Base-by-base conservation (phyloP, 2,113 vertebrate genomes). In the Piaya cayana region DNA sequence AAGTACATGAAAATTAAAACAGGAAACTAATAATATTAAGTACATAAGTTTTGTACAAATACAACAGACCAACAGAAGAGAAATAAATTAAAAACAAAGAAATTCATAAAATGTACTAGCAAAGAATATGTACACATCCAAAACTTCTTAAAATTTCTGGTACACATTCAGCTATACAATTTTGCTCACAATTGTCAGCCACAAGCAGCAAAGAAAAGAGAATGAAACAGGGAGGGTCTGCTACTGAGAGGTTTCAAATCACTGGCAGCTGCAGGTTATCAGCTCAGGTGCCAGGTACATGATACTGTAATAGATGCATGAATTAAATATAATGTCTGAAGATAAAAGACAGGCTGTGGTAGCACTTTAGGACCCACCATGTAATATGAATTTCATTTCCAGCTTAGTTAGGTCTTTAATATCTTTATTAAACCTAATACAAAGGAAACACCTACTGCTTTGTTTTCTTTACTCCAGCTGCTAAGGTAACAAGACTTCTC, bases 21-120 rank as follows among this genome's bases (percentile, higher is more conserved):
- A 95, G 86, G 93, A 95, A 67, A 64, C 32, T 74, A 95, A 89
- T 70, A 89, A 32, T 36, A 80, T 74, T 77, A 97, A 95, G 78
- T 80, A 90, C 45, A 85, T 79, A 96, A 96, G 50, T 84, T 94
- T 82, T 88, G 93, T 79, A 96, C 52, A 96, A 95, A 95, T 75
- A 96, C 56, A 96, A 94, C 36, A 92, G 74, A 95, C n/a, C 72
- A 95, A 96, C 62, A 78, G 93, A 62, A 91, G 70, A 88, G 76
- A 92, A 97, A 97, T 97, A 97, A 97, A 96, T 97, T 95, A 97
- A 97, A 88, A 93, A 95, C 72, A 83, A n/a, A n/a, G n/a, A n/a
- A n/a, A n/a, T 60, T 86, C 82, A 67, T 83, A 96, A 96, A 94
- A 93, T 58, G 62, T 91, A 52, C 64, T 70, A 64, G 92, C 86